Conservation (phyloP, 2,888 invertebrate species). For the Heteromyza rotundicornis region DNA sequence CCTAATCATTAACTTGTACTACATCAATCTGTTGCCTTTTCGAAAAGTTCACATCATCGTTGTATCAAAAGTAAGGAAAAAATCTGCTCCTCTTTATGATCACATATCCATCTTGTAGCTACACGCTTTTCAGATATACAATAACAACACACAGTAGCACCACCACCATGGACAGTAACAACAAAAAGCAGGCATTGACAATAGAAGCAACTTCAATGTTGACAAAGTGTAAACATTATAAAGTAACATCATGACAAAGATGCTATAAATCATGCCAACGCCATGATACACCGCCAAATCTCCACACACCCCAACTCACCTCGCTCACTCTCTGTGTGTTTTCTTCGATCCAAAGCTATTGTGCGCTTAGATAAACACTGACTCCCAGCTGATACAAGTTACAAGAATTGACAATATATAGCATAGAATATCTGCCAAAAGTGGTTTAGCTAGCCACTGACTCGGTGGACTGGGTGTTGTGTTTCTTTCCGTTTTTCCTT, state of each 20-base stretch:
- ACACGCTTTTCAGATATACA: neutral
- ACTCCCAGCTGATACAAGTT: neutral
- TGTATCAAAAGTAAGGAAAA: too few species aligned
- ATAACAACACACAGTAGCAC: too few species aligned
- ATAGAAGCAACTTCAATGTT: conserved; percentile 10
- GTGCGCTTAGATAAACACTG: conserved; percentile 3
- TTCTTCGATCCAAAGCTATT: too few species aligned
- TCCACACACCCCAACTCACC: neutral
- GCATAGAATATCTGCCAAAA: too few species aligned
- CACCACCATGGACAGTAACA: too few species aligned
- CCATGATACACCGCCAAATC: neutral
- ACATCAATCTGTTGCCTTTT: too few species aligned
- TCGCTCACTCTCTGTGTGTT: too few species aligned
- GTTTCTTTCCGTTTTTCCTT: neutral
- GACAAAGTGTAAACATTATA: conserved; percentile 25
- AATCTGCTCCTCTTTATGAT: too few species aligned
- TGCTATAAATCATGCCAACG: conserved; percentile 18
- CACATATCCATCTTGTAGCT: neutral
- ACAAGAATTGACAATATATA: too few species aligned
- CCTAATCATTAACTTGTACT: too few species aligned
- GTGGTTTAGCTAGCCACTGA: too few species aligned
- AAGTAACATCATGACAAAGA: conserved; percentile 11
- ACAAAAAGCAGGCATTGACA: neutral
- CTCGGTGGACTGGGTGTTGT: neutral
- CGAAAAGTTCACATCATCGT: too few species aligned